Percentiles rank a stretch among this genome's conserved stretches.
These are phyloP conservation scores for Cairina moschata DNA, from an alignment of 2,113 vertebrate species.

Conservation along the genomic window DNA sequence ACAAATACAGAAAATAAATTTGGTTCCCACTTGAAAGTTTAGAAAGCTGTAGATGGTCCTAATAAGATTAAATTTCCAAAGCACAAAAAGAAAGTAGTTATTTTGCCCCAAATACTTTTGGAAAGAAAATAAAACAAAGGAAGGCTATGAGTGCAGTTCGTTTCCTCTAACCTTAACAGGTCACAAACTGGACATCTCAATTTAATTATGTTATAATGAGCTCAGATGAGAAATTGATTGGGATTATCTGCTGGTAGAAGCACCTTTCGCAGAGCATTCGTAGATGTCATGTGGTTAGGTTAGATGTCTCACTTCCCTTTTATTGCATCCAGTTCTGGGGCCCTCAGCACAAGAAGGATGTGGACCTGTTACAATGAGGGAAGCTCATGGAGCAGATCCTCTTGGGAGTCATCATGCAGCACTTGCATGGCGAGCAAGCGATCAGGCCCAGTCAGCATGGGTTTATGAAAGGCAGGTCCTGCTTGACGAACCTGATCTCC, in stretches of 20 bases:
- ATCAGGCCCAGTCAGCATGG: too few species aligned
- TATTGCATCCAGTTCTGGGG: too few species aligned
- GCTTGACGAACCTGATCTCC: too few species aligned
- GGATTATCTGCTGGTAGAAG: background rate
- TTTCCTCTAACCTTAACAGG: background rate
- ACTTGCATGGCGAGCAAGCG: too few species aligned
- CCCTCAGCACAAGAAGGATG: too few species aligned
- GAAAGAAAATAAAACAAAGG: background rate
- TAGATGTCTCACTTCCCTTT: background rate
- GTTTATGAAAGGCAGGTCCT: too few species aligned
- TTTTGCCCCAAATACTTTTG: background rate
- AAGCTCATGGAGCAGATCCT: too few species aligned
- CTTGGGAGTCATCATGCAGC: too few species aligned
- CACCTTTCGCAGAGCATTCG: rapidly evolving
- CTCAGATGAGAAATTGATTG: rapidly evolving
- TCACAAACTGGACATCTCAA: background rate
- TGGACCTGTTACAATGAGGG: too few species aligned
- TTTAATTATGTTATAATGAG: background rate
- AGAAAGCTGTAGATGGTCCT: background rate
- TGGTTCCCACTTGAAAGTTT: background rate
- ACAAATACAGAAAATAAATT: background rate
- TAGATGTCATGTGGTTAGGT: rapidly evolving
- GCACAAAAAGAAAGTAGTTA: background rate
- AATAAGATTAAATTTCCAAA: background rate
- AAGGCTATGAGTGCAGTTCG: rapidly evolving